Base-by-base conservation (phyloP, 1,140 invertebrate species). In the Zophobas morio region DNA sequence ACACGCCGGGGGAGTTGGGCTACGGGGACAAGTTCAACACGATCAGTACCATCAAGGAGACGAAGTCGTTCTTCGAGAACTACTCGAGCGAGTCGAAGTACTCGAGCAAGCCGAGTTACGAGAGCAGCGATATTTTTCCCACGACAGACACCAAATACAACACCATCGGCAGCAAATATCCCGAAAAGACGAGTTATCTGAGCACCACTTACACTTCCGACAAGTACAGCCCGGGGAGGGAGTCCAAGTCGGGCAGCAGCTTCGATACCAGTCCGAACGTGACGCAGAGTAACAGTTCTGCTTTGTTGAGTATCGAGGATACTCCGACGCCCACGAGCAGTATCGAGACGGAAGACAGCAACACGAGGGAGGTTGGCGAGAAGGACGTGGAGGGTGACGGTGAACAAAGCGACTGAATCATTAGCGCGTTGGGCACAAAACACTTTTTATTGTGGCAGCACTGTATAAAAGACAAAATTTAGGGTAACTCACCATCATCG, bases 311-410 rank as follows among this genome's bases (percentile, higher is more conserved):
- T 5, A 82, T 84, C 2, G 85, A 85, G 72, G 90, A 90, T 53
- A 89, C 89, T 56, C 86, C 89, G 33, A 90, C 90, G 0, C 89
- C 90, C 4, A 90, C 90, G 1, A 90, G 89, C 77, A 91, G 89
- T 79, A 89, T 90, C 42, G 89, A 90, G 81, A 90, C 90, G 0
- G 89, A 90, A 70, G 90, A 90, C 46, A 90, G 89, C 49, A 88
- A 88, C 71, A 87, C 87, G 34, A 80, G 85, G 5, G 89, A 90
- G 71, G 88, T 90, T 34, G 87, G 88, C 39, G 89, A 90, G 75
- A 86, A 88, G 53, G 89, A 88, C 70, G 88, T 88, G 8, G 90
- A 91, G 77, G 90, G 88, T 63, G 90, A 91, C 78, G 89, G 88
- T 74, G 90, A 91, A 81, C 90, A 89, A 71, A 90, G 89, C 79